Evolutionary conservation across 2,888 invertebrate genomes (phyloP).

Genomic region (Maniola hyperantus): DNA sequence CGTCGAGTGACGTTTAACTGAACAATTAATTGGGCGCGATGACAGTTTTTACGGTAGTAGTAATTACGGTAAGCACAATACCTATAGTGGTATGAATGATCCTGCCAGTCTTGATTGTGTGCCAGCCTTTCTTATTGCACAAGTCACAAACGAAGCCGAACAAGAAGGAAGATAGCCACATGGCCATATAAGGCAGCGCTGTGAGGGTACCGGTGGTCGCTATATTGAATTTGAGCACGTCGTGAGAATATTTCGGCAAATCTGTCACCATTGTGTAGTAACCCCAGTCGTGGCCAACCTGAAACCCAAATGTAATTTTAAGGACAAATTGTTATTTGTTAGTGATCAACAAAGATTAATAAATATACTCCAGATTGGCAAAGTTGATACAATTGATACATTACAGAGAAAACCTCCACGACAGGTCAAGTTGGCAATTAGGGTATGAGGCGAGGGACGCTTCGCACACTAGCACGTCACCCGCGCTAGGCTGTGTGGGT

Average conservation of each 20-base stretch:
- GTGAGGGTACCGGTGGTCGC: slow-evolving; percentile 84
- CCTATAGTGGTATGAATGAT: slow-evolving; percentile 87
- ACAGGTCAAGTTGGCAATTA: too few relatives aligned
- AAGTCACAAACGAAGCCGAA: slow-evolving; percentile 87
- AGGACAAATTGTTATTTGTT: not conserved
- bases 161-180: slow-evolving; percentile 85
- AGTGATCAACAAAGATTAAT: too few relatives aligned
- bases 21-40: too few relatives aligned
- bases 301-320: slow-evolving; percentile 27
- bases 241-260: slow-evolving; percentile 86
- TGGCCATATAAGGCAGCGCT: slow-evolving; percentile 85
- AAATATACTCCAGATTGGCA: too few relatives aligned
- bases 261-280: slow-evolving; percentile 89
- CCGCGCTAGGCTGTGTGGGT: too few relatives aligned
- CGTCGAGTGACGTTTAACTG: too few relatives aligned
- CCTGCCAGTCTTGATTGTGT: slow-evolving; percentile 83
- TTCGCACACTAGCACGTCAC: too few relatives aligned
- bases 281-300: slow-evolving; percentile 84
- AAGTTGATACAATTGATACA: too few relatives aligned
- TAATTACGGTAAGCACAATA: slow-evolving; percentile 49
- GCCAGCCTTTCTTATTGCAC: slow-evolving; percentile 83
- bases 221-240: slow-evolving; percentile 85
- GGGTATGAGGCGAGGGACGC: too few relatives aligned
- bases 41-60: too few relatives aligned
- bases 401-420: too few relatives aligned